A percentile compares a stretch with the other conserved stretches of the same genome.
Evolutionary conservation across 1,140 invertebrate species (phyloP).

Genomic region (Drosophila nebulosa): DNA sequence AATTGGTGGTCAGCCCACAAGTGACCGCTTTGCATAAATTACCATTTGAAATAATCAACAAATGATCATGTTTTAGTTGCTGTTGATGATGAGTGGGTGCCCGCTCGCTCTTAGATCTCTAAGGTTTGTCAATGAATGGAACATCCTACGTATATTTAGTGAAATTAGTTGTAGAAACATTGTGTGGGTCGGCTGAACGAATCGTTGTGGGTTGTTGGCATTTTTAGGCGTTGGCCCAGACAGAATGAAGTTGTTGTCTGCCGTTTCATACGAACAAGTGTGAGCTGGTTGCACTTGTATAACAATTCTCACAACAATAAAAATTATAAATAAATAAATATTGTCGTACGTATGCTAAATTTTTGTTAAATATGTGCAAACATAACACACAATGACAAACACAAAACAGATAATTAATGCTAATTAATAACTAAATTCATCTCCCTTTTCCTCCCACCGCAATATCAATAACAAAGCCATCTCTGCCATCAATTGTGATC

Average conservation of each 20-base stretch:
- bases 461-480: neutral
- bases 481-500: neutral
- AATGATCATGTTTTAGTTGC: no score
- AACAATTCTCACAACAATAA: constrained; percentile 46
- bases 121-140: neutral
- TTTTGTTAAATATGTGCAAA: constrained; percentile 9
- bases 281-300: constrained; percentile 1
- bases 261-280: constrained; percentile 13
- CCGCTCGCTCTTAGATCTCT: constrained; percentile 2
- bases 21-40: constrained; percentile 17
- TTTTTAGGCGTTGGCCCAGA: constrained; percentile 1
- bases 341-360: constrained; percentile 14
- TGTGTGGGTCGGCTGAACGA: neutral
- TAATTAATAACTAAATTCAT: constrained; percentile 36
- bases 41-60: constrained; percentile 1
- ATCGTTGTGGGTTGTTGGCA: neutral
- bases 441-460: neutral
- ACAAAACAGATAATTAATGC: constrained; percentile 36
- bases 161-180: constrained; percentile 15
- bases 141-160: constrained; percentile 1
- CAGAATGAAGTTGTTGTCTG: neutral
- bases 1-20: constrained; percentile 26
- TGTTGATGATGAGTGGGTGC: constrained; percentile 2
- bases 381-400: constrained; percentile 1
- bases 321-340: neutral